phyloP scores from a whole-genome alignment of 2,888 invertebrate species.

The Acleris laterana region DNA sequence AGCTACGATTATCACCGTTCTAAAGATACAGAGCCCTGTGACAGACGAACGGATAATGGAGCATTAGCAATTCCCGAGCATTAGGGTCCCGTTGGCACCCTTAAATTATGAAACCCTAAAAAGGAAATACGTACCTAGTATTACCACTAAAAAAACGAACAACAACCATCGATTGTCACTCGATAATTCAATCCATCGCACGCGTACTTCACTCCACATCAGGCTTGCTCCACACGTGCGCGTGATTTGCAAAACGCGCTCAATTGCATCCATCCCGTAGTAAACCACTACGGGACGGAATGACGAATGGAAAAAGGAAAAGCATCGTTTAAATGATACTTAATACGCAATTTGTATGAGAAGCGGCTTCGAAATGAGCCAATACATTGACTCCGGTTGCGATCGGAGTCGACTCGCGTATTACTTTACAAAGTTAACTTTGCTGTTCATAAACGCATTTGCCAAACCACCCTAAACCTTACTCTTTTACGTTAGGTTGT shows the following conservation, averaged over 20 bases:
- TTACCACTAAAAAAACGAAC: background rate
- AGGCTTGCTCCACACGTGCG: conserved; percentile 57
- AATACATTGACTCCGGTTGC: conserved; percentile 62
- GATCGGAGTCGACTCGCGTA: conserved; percentile 66
- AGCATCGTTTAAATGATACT: conserved; percentile 64
- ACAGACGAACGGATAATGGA: no score
- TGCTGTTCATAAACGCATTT: conserved; percentile 17
- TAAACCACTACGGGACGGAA: conserved; percentile 65
- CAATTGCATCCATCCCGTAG: conserved; percentile 72
- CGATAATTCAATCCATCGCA: conserved; percentile 53
- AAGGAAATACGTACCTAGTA: no score
- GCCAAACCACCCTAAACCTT: background rate
- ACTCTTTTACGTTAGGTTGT: background rate
- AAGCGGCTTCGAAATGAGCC: conserved; percentile 63
- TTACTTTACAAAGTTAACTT: conserved; percentile 46
- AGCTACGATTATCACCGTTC: no score
- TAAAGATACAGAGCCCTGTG: no score
- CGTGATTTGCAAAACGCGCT: conserved; percentile 69
- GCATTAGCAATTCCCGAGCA: no score
- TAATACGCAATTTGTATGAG: conserved; percentile 76
- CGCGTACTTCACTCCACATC: conserved; percentile 47
- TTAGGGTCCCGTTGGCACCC: no score
- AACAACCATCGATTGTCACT: conserved; percentile 32
- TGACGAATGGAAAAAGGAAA: conserved; percentile 80
- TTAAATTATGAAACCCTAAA: no score